A percentile compares a stretch with the other conserved stretches of the same genome.
phyloP scores from a whole-genome alignment of 2,797 vertebrate genomes.

The Gambusia yucatana region DNA sequence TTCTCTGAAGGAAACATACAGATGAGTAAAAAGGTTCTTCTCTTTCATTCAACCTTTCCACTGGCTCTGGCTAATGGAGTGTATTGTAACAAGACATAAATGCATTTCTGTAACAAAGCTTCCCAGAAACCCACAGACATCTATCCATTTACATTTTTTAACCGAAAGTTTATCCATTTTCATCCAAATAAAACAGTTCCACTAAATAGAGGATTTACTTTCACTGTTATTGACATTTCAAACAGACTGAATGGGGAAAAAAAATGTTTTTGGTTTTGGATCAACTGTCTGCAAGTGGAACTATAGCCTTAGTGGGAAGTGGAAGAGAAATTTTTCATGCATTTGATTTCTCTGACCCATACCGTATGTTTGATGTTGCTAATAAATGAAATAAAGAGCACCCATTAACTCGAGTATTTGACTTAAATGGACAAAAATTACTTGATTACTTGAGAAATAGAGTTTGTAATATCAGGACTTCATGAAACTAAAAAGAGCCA shows the following conservation, averaged over 20 bases:
- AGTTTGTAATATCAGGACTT: background rate
- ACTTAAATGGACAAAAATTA: background rate
- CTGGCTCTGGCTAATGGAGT: conserved; percentile 23
- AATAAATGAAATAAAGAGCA: conserved; percentile 4
- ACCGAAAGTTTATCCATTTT: conserved; percentile 10
- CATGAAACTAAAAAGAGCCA: background rate
- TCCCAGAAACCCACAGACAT: conserved; percentile 23
- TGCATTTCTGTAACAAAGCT: conserved; percentile 21
- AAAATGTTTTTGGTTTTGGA: conserved; percentile 1
- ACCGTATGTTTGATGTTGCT: conserved; percentile 22
- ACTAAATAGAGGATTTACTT: conserved; percentile 14
- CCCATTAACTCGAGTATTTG: conserved; percentile 7
- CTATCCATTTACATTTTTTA: conserved; percentile 6
- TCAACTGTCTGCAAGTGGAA: conserved; percentile 5
- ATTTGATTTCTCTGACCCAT: conserved; percentile 14
- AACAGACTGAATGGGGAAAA: conserved; percentile 11
- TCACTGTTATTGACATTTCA: conserved; percentile 27
- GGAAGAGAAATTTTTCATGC: conserved; percentile 12
- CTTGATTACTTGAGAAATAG: background rate
- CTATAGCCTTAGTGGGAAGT: background rate
- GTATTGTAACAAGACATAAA: conserved; percentile 23
- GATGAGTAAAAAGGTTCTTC: conserved; percentile 25
- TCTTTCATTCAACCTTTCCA: conserved; percentile 23
- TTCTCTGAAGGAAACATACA: conserved; percentile 19
- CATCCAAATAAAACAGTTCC: conserved; percentile 9